Evolutionary conservation across 2,113 vertebrate species (phyloP), one percentile per base, ranked within the genome.

Genomic region (Circaetus cinerascens): DNA sequence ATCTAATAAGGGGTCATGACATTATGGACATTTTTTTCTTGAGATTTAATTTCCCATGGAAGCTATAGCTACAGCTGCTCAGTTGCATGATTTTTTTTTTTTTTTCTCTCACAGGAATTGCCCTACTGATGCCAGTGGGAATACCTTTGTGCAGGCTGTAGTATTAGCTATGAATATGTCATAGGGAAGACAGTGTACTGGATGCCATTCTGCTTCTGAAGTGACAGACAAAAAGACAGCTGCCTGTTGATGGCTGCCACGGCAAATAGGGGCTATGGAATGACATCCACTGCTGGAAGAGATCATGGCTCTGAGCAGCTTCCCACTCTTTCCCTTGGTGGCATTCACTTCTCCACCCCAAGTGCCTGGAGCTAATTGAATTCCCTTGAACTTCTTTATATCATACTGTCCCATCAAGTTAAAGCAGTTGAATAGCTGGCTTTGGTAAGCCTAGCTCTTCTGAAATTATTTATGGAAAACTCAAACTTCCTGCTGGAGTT

Each of bases 241-340:
- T 57, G n/a, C 10, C 46, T 71, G 17, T n/a, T 69, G 53, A 45
- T 2, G 5, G 8, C 8, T 5, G 3, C 22, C 29, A 5, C 0
- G 1, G 45, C n/a, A 67, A 64, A 56, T 0, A 60, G 8, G 12
- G 16, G 9, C 45, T 71, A 46, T 6, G 26, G 57, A 82, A 59
- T 38, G 21, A 46, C 25, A 59, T 27, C 38, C 8, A 11, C 11
- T 57, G 22, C 41, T 63, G 72, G 30, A 93, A 74, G 56, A 57
- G 30, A 51, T 53, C 23, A 60, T 16, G 11, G 36, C n/a, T 66
- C 45, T 43, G 40, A 40, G 68, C 34, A 69, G 15, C 8, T 68
- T 91, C 32, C 9, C 13, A 13, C 5, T 32, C 21, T 11, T 66
- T 57, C 41, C 36, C 16, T 74, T 48, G 15, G 16, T 64, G 25